A percentile compares a stretch with the other conserved stretches of the same genome.
phyloP scores from a whole-genome alignment of 2,797 vertebrate species.

The Enteromius argenteus region DNA sequence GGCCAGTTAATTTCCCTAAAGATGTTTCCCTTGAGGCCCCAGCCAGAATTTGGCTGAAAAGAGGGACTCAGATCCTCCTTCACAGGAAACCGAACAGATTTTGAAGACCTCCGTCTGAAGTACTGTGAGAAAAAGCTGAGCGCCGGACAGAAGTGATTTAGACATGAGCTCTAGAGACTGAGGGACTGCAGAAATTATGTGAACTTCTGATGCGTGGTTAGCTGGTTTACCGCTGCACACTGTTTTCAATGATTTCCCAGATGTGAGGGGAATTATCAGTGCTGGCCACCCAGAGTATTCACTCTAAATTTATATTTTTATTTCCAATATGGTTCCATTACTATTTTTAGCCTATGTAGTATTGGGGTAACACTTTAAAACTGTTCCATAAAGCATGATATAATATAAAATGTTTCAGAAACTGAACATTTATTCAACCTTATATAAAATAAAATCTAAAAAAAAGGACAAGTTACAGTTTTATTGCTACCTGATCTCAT shows the following conservation, averaged over 20 bases:
- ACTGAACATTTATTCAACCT: not conserved
- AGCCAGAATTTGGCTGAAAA: not conserved
- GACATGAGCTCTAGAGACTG: slow-evolving; percentile 22
- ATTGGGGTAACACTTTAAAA: not conserved
- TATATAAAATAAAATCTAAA: no score
- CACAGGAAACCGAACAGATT: slow-evolving; percentile 6
- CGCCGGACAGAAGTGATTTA: slow-evolving; percentile 18
- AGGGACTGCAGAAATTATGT: not conserved
- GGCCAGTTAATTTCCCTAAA: slow-evolving; percentile 9
- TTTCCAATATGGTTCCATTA: not conserved
- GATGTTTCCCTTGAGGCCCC: not conserved
- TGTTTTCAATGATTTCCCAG: not conserved
- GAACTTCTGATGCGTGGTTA: not conserved
- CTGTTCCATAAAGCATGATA: not conserved
- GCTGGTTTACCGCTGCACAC: not conserved
- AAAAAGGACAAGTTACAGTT: no score
- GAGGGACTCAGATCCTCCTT: not conserved
- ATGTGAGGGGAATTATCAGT: not conserved
- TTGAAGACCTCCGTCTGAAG: slow-evolving; percentile 4
- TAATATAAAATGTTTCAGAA: not conserved
- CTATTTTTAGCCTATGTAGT: not conserved
- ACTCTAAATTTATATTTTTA: not conserved
- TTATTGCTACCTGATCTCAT: no score
- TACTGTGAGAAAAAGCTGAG: slow-evolving; percentile 52
- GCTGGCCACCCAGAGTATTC: not conserved